phyloP scores from a whole-genome alignment of 2,797 vertebrate species.

The Scleropages formosus region DNA sequence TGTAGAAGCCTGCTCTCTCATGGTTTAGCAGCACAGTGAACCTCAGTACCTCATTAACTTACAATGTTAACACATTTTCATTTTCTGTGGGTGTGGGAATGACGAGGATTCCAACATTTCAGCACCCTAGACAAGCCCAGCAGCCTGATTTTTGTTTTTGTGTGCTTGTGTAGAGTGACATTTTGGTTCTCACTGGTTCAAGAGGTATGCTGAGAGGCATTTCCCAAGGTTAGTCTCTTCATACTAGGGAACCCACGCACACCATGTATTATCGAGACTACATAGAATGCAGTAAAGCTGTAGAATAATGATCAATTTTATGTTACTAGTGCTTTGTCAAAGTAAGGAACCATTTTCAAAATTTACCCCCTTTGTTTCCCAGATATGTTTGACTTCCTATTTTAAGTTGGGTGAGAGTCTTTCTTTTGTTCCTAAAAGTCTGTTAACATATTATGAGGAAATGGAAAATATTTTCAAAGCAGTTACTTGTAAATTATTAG shows the following conservation, averaged over 20 bases:
- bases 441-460: slow-evolving; percentile 32
- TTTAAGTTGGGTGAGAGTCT: not conserved
- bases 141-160: too few relatives aligned
- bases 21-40: slow-evolving; percentile 17
- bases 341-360: not conserved
- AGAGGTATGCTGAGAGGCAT: not conserved
- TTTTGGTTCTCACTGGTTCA: not conserved
- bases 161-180: not conserved
- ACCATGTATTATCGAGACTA: too few relatives aligned
- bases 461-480: slow-evolving; percentile 31
- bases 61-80: slow-evolving; percentile 4
- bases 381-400: slow-evolving; percentile 21
- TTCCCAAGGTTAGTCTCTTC: not conserved
- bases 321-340: not conserved
- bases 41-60: slow-evolving; percentile 27
- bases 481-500: slow-evolving; percentile 36
- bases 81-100: not conserved
- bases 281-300: too few relatives aligned
- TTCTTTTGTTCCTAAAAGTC: slow-evolving; percentile 25
- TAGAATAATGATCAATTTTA: not conserved
- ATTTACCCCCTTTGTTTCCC: not conserved
- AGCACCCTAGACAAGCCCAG: not conserved
- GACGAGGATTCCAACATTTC: not conserved
- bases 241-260: not conserved
- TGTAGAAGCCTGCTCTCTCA: not conserved